Conservation (phyloP, 2,888 invertebrate species). For the Ophion ventricosus region DNA sequence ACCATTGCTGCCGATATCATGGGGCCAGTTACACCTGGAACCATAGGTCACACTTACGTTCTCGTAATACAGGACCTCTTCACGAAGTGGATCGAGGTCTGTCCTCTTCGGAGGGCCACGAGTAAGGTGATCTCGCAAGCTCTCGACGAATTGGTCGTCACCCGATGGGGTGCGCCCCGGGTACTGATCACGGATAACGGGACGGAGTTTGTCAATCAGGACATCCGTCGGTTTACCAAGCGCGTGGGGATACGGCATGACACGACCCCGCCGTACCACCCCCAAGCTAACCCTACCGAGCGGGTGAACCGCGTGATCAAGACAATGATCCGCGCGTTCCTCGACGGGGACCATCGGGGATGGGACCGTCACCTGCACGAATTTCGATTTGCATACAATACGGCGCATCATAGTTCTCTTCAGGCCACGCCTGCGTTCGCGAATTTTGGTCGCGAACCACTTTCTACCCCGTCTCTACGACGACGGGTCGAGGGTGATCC, state of each 20-base stretch:
- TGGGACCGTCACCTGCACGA: slow-evolving; percentile 64
- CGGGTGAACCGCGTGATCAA: neutral
- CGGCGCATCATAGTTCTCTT: slow-evolving; percentile 50
- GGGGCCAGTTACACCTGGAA: slow-evolving; percentile 63
- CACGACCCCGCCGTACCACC: neutral
- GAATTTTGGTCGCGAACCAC: slow-evolving; percentile 48
- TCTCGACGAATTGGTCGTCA: slow-evolving; percentile 51
- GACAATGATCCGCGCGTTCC: slow-evolving; percentile 40
- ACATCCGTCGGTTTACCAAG: slow-evolving; percentile 30
- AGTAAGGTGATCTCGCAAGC: slow-evolving; percentile 34
- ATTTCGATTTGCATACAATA: slow-evolving; percentile 64
- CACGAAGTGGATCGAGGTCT: slow-evolving; percentile 49
- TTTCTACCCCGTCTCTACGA: slow-evolving; percentile 18
- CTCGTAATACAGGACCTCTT: slow-evolving; percentile 67
- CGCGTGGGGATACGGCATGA: slow-evolving; percentile 29
- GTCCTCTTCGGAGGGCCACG: slow-evolving; percentile 60
- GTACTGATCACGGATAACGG: slow-evolving; percentile 32
- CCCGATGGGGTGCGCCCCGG: slow-evolving; percentile 47
- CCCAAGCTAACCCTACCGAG: slow-evolving; percentile 18
- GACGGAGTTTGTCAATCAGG: slow-evolving; percentile 56
- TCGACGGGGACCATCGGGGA: slow-evolving; percentile 59
- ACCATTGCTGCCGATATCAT: slow-evolving; percentile 53
- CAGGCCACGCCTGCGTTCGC: slow-evolving; percentile 53
- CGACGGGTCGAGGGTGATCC: slow-evolving; percentile 25
- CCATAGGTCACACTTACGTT: slow-evolving; percentile 1